phyloP scores from a whole-genome alignment of 64 coral and sea anemone genomes.

The Porites australiensis region DNA sequence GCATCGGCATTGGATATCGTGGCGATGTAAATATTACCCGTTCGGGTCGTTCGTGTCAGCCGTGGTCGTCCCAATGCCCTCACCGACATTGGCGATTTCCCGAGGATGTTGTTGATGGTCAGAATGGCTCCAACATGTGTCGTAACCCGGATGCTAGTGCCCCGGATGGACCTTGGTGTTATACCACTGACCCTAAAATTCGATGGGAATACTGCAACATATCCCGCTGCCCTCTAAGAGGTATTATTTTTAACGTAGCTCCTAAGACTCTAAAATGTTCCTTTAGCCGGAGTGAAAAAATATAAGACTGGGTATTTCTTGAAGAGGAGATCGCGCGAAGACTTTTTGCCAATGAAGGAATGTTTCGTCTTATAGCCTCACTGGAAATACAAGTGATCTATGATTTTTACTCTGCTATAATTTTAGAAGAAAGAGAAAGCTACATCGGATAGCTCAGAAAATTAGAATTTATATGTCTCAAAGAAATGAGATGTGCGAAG shows the following conservation, averaged over 20 bases:
- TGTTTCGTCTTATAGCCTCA: too few species aligned
- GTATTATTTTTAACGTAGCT: neutral
- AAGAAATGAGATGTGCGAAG: too few species aligned
- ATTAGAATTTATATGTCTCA: too few species aligned
- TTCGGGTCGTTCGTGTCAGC: constrained; percentile 50
- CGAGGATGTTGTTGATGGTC: constrained; percentile 1
- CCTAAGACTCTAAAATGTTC: neutral
- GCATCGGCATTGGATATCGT: constrained; percentile 57
- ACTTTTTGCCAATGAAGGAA: too few species aligned
- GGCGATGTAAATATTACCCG: constrained; percentile 49
- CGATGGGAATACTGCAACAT: constrained; percentile 67
- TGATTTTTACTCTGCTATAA: too few species aligned
- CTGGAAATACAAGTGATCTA: too few species aligned
- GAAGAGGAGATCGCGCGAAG: too few species aligned
- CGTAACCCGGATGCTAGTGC: constrained; percentile 48
- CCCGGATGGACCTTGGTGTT: constrained; percentile 65
- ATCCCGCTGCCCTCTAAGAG: constrained; percentile 29
- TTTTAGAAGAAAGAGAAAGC: too few species aligned
- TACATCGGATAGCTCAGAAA: too few species aligned
- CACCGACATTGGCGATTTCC: constrained; percentile 37
- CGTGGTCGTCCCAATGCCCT: constrained; percentile 60
- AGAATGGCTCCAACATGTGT: constrained; percentile 7
- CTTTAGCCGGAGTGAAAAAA: too few species aligned
- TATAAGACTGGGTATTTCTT: too few species aligned
- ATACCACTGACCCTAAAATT: constrained; percentile 33